Evolutionary conservation across 2,888 invertebrate genomes (phyloP), one percentile per base, ranked within the genome.

Genomic region (Leptopilina myrica): DNA sequence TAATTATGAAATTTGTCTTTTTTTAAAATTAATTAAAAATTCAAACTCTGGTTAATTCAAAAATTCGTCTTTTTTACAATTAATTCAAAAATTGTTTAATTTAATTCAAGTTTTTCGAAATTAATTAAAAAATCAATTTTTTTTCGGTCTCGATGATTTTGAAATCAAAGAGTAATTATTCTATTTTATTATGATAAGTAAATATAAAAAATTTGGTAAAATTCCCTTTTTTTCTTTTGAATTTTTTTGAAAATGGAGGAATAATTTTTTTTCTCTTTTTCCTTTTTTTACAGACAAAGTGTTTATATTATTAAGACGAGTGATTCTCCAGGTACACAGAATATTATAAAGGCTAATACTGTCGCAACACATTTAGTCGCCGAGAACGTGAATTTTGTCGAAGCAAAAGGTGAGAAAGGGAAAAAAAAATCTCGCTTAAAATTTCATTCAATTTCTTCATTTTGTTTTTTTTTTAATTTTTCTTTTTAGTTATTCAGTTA

Each of bases 231-330:
- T 59, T 6, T 59, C 9, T 0, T 59, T 11, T 20, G 11, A n/a
- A n/a, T n/a, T n/a, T n/a, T 56, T 56, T 56, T 56, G 11, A 81
- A 26, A 33, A 33, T 33, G 5, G 33, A 33, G 15, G 9, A 64
- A 64, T 76, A 62, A 6, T 78, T 20, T 49, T 15, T 59, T 46
- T 43, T 43, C 43, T 43, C 20, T 66, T 9, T 15, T 5, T 15
- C 11, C 64, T 78, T 78, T 84, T 76, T 73, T 90, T 90, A 67
- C 87, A 91, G 91, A 76, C 90, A 85, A 87, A 90, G 86, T 82
- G 87, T 91, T 43, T 90, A 87, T 81, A 89, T 91, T 85, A 90
- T 92, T 79, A 89, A 91, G 83, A 87, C 90, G 77, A 90, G 88
- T 82, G 88, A 89, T 9, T 78, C 86, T 77, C 40, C 84, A 49